Base-by-base conservation (phyloP, 2,797 vertebrate genomes). In the Sciurus vulgaris region DNA sequence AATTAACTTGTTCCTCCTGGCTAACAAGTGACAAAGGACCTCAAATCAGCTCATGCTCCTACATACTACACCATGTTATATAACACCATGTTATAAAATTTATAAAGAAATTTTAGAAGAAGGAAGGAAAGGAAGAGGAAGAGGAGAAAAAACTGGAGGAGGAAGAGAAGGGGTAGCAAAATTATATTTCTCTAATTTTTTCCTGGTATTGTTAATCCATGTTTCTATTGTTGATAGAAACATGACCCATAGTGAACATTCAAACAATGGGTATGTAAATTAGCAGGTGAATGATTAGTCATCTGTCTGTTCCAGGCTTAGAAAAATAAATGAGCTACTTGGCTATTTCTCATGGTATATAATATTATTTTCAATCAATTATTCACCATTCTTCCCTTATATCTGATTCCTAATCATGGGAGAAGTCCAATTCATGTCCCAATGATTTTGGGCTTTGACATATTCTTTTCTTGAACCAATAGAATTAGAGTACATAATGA, bases 251-350 rank as follows among this genome's bases (percentile, higher is more conserved):
- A 47, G 20, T 41, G 24, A 14, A 41, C 65, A 77, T 90, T 95
- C 14, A 86, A 82, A 78, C 41, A 78, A 73, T 61, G 35, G 54
- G 1, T 54, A 1, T 72, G 6, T 49, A 70, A 86, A 89, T 41
- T 79, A 76, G 51, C 65, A 67, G 12, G 38, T 85, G 2, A 38
- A 41, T 51, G 30, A 59, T 61, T 26, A 47, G 24, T 70, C 89
- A 15, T 4, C 30, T 87, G 3, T 49, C 3, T 90, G 10, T 41
- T 35, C 17, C 15, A 81, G 63, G 47, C 14, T 41, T 11, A 93
- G 41, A 30, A 89, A 86, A 81, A 38, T 79, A 90, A 79, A 15
- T 86, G 35, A 83, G 17, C 26, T 86, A 76, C n/a, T 54, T 93
- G 56, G 18, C 61, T 79, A 78, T 2, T 13, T 86, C 6, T 12